A percentile compares a stretch with the other conserved stretches of the same genome.
These are phyloP conservation scores for Pelobates cultripes DNA, from an alignment of 2,797 vertebrate genomes.

Conservation along the genomic window DNA sequence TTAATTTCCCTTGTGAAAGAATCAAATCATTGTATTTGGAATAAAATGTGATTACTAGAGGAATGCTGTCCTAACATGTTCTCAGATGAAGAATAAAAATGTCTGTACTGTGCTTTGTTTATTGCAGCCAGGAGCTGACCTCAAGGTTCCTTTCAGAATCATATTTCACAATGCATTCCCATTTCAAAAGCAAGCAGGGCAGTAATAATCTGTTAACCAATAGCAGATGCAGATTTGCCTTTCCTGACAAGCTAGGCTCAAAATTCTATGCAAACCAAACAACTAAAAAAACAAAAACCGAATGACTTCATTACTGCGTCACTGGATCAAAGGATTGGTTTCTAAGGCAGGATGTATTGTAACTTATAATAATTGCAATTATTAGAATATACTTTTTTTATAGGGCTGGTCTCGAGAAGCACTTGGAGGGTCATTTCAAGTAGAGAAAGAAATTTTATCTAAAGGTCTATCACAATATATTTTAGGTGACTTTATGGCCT, in stretches of 20 bases:
- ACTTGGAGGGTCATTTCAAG: too few species aligned
- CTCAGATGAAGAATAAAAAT: conserved; percentile 1
- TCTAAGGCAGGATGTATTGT: too few species aligned
- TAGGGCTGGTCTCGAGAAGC: too few species aligned
- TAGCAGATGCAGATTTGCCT: conserved; percentile 10
- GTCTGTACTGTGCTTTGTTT: conserved; percentile 3
- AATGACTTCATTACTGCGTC: background rate
- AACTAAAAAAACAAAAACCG: background rate
- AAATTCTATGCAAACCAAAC: background rate
- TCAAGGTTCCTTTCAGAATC: conserved; percentile 26
- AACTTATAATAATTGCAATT: too few species aligned
- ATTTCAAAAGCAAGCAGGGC: background rate
- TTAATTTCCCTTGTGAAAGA: conserved; percentile 5
- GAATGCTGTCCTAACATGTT: conserved; percentile 33
- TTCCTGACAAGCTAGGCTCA: background rate
- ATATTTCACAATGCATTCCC: conserved; percentile 9
- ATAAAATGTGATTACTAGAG: conserved; percentile 28
- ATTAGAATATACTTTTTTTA: too few species aligned
- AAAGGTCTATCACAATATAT: too few species aligned
- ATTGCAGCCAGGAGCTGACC: conserved; percentile 17
- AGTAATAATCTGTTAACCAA: conserved; percentile 20
- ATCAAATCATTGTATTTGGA: conserved; percentile 23
- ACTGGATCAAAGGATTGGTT: background rate
- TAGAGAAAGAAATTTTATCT: too few species aligned
- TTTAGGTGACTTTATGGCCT: too few species aligned